A percentile compares a stretch with the other conserved stretches of the same genome.
Conservation (phyloP, 2,797 vertebrate genomes). For the Liasis olivaceus region DNA sequence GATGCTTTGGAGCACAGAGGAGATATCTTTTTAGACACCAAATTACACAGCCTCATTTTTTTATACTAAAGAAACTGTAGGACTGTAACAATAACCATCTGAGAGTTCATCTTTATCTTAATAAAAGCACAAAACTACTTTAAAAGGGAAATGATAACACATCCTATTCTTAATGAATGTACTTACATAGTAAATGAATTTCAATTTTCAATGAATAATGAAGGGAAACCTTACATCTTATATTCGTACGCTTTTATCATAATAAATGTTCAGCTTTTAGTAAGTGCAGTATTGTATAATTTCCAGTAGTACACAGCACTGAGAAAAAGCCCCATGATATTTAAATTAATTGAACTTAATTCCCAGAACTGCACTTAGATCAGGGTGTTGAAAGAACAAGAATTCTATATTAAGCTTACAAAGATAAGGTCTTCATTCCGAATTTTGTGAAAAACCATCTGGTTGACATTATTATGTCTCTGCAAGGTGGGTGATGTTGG, state of each 20-base stretch:
- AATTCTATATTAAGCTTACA: conserved; percentile 76
- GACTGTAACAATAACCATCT: not conserved
- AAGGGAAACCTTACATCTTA: not conserved
- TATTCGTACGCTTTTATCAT: not conserved
- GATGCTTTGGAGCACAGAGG: not conserved
- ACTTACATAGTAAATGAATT: not conserved
- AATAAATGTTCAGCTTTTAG: not conserved
- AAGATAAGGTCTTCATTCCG: conserved; percentile 90
- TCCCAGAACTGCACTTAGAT: not conserved
- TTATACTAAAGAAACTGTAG: not conserved
- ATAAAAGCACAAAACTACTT: not conserved
- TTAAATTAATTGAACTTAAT: conserved; percentile 1
- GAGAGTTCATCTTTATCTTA: not conserved
- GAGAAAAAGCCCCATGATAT: not conserved
- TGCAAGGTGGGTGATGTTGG: conserved; percentile 82
- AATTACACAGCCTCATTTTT: not conserved
- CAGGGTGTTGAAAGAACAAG: not conserved
- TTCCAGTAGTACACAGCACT: not conserved
- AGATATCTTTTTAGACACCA: not conserved
- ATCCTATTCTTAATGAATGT: not conserved
- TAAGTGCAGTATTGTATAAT: not conserved
- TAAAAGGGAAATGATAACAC: not conserved
- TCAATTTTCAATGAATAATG: not conserved
- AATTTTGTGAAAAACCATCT: conserved; percentile 99
- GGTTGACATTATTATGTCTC: conserved; percentile 89